phyloP scores from a whole-genome alignment of 2,113 vertebrate genomes.

The Bostrychus sinensis region DNA sequence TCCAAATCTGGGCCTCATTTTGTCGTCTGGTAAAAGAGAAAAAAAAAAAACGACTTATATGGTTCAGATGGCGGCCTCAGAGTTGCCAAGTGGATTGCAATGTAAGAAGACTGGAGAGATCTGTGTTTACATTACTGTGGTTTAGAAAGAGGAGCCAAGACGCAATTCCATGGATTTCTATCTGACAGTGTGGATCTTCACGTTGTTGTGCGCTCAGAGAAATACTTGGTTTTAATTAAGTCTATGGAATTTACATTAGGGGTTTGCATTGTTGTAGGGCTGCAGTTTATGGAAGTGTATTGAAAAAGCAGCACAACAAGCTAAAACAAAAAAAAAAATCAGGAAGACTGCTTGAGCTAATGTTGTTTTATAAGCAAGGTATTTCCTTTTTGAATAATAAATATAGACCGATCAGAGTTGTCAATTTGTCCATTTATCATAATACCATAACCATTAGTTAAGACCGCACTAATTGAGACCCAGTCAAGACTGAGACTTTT shows the following conservation, averaged over 20 bases:
- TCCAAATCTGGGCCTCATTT: constrained; percentile 50
- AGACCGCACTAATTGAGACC: too few species aligned
- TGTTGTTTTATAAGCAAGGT: too few species aligned
- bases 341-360: too few species aligned
- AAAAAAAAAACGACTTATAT: constrained; percentile 1
- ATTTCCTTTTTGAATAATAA: too few species aligned
- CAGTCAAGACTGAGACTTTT: too few species aligned
- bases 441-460: too few species aligned
- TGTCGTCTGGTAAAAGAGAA: constrained; percentile 45
- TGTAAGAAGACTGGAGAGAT: background rate
- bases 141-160: background rate
- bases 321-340: too few species aligned
- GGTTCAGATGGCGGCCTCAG: constrained; percentile 12
- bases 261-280: too few species aligned
- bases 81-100: constrained; percentile 20
- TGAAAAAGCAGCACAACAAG: too few species aligned
- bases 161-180: background rate
- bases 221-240: background rate
- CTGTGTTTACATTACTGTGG: constrained; percentile 2
- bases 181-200: background rate
- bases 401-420: too few species aligned
- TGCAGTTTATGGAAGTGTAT: too few species aligned
- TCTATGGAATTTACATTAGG: background rate
- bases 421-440: too few species aligned
- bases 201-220: background rate